Conservation (phyloP, 2,888 invertebrate genomes). For the Lacanobia wlatinum region DNA sequence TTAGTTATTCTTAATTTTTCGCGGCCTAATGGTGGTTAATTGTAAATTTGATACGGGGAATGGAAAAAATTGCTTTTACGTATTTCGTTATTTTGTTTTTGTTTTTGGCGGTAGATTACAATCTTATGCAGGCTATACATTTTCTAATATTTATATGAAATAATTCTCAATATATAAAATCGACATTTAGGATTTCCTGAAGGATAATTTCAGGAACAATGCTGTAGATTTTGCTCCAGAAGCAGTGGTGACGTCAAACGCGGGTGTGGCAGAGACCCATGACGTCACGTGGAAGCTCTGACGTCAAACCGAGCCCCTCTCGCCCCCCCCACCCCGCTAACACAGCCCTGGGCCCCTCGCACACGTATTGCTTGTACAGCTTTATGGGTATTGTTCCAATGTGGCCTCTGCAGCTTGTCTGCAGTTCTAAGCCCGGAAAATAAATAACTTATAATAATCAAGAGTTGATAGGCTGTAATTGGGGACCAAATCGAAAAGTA, state of each 20-base stretch:
- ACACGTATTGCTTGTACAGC: conserved; percentile 79
- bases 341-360: conserved; percentile 70
- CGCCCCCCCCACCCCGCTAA: conserved; percentile 66
- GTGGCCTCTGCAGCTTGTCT: conserved; percentile 66
- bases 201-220: conserved; percentile 21
- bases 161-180: background rate
- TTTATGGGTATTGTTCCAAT: conserved; percentile 84
- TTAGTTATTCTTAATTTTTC: conserved; percentile 60
- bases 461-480: background rate
- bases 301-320: conserved; percentile 84
- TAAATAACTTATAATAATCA: background rate
- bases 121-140: fast-evolving
- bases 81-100: background rate
- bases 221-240: conserved; percentile 64
- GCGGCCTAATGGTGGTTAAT: conserved; percentile 1
- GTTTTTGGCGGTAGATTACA: background rate
- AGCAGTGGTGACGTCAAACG: conserved; percentile 85
- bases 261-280: conserved; percentile 87
- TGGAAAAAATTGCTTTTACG: background rate
- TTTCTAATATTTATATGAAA: background rate
- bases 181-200: background rate
- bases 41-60: conserved; percentile 16
- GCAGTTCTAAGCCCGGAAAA: conserved; percentile 39
- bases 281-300: conserved; percentile 89
- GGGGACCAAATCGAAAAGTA: background rate